Evolutionary conservation across 2,888 invertebrate species (phyloP), one percentile per base, ranked within the genome.

Genomic region (Aleiodes leptofemur): DNA sequence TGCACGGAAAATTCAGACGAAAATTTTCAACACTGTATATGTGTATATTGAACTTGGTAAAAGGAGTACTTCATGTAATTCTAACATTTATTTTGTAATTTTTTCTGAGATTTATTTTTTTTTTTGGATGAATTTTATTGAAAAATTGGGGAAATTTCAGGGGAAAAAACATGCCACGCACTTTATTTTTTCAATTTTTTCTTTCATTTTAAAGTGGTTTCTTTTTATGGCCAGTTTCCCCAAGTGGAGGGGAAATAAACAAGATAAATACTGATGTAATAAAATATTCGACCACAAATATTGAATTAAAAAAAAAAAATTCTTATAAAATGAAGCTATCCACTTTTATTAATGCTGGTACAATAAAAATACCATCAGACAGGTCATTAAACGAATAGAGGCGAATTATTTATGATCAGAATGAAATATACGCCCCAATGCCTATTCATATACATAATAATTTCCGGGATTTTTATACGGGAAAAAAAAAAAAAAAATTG

Each of bases 341-440:
- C 48, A 68, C 5, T 50, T 50, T 23, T 14, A 50, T 68, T 68
- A 68, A 68, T 64, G 31, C 51, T 51, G 31, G 31, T 31, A 68
- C 51, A 68, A 53, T 68, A 51, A 51, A 68, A 68, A 13, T 11
- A 51, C 31, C 29, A 68, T 68, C 29, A 68, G 51, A 50, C 68
- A 51, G 31, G 68, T 51, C 29, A 29, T 68, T 68, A 68, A 68
- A 68, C n/a, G 51, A 68, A 68, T 68, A 68, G 51, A 68, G 23
- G 50, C 51, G n/a, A 68, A 68, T 68, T 51, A 68, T 51, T 51
- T 68, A 68, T 23, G 64, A 64, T 64, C 43, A 64, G 64, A 48
- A 64, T 48, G 13, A 48, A 64, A 16, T 64, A 64, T 64, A 48
- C 16, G 43, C 7, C 55, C 38, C 38, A 34, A 38, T 43, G 48